Evolutionary conservation across 2,888 invertebrate species (phyloP).

Genomic region (Aporophyla nigra): DNA sequence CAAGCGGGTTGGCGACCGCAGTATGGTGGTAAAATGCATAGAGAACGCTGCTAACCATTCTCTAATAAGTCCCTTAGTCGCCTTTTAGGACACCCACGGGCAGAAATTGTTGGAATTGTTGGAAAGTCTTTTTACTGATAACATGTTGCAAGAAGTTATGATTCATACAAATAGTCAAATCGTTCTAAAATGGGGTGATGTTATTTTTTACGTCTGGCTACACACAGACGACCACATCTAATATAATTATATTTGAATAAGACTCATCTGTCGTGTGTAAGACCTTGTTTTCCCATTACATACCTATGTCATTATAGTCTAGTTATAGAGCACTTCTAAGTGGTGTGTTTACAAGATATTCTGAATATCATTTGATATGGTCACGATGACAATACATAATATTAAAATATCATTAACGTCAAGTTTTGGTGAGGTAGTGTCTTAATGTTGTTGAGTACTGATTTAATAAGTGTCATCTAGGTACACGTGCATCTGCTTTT

Average conservation of each 20-base stretch:
- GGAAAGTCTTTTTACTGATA: too few relatives aligned
- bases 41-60: too few relatives aligned
- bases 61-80: too few relatives aligned
- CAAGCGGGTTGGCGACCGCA: too few relatives aligned
- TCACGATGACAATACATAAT: neutral
- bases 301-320: constrained; percentile 24
- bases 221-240: neutral
- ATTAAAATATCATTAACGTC: constrained; percentile 9
- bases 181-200: too few relatives aligned
- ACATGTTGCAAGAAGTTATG: too few relatives aligned
- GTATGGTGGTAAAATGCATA: too few relatives aligned
- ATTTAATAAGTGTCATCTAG: neutral
- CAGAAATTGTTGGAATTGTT: too few relatives aligned
- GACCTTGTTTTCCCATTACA: constrained; percentile 31
- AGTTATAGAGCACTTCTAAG: constrained; percentile 1
- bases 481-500: neutral
- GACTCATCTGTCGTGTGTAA: neutral
- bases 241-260: constrained; percentile 23
- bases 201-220: too few relatives aligned
- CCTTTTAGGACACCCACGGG: too few relatives aligned
- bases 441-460: neutral
- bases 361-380: constrained; percentile 5
- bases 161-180: too few relatives aligned
- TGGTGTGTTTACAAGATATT: constrained; percentile 22
- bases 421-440: neutral